A percentile compares a stretch with the other conserved stretches of the same genome.
Evolutionary conservation across 2,888 invertebrate species (phyloP).

Genomic region (Synergus japonicus): DNA sequence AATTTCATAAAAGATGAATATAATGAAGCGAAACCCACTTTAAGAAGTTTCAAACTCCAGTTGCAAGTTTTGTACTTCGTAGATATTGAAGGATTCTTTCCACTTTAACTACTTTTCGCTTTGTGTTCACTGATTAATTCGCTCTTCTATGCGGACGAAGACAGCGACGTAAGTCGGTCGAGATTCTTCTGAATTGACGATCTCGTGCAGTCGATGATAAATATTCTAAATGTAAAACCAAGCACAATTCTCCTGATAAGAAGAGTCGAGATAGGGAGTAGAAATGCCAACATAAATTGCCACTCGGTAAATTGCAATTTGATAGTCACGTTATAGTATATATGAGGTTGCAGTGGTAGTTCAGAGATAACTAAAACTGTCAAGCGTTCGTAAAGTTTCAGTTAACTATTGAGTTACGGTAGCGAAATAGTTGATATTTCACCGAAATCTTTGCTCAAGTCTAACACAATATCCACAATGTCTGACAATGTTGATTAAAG

Average conservation of each 20-base stretch:
- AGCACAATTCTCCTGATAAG: conserved; percentile 19
- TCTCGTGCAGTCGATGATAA: conserved; percentile 5
- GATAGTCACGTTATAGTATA: conserved; percentile 1
- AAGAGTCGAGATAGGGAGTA: conserved; percentile 26
- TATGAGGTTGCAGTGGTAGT: not conserved
- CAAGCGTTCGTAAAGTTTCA: not conserved
- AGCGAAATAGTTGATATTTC: not conserved
- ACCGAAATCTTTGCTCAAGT: not conserved
- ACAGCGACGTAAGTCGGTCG: conserved; percentile 3
- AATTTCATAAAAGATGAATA: not conserved
- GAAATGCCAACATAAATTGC: conserved; percentile 29
- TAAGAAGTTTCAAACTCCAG: not conserved
- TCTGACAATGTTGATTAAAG: not conserved
- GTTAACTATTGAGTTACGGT: not conserved
- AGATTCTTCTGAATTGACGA: conserved; percentile 1
- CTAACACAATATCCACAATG: not conserved
- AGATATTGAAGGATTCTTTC: conserved; percentile 18
- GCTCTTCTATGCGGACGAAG: not conserved
- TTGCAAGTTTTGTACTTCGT: not conserved
- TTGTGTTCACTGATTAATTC: conserved; percentile 9
- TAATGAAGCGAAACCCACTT: not conserved
- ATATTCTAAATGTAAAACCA: conserved; percentile 24
- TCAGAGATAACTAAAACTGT: conserved; percentile 1
- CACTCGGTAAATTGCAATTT: conserved; percentile 21
- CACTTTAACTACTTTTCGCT: conserved; percentile 1